phyloP scores from a whole-genome alignment of 2,113 vertebrate species.

The Pyrgilauda ruficollis region DNA sequence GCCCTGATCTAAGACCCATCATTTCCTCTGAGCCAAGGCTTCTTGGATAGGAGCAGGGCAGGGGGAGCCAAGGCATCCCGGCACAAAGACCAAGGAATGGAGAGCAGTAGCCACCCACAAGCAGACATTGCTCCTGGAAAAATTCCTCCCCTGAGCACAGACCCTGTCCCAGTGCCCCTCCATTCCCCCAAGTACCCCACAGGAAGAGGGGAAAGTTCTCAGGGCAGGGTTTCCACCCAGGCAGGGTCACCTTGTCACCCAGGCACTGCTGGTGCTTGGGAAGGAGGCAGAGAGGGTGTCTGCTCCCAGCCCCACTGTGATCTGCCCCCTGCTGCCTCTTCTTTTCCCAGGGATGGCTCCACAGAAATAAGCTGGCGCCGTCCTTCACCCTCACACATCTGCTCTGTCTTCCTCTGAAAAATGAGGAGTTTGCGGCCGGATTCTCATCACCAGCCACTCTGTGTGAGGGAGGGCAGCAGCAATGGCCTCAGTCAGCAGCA shows the following conservation, averaged over 20 bases:
- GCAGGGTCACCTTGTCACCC: neutral
- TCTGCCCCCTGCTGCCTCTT: neutral
- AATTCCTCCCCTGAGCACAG: neutral
- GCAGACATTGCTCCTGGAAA: neutral
- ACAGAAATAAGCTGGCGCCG: neutral
- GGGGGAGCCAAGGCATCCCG: fast-evolving
- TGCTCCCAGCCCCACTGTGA: neutral
- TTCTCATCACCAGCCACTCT: neutral
- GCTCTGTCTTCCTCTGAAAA: neutral
- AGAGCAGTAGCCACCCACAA: neutral
- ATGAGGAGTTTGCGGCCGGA: neutral
- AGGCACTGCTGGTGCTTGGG: neutral
- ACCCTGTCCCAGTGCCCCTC: neutral
- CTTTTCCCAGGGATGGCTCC: neutral
- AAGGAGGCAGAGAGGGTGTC: neutral
- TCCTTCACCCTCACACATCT: neutral
- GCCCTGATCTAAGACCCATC: neutral
- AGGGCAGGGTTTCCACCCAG: neutral
- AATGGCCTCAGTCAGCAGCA: conserved; percentile 18
- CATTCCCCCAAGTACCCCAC: too few relatives aligned
- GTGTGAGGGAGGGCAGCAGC: neutral
- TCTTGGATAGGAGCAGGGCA: neutral
- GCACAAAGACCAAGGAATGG: neutral
- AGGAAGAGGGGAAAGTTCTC: neutral
- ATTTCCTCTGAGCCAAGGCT: neutral